A percentile compares a stretch with the other conserved stretches of the same genome.
phyloP scores from a whole-genome alignment of 2,888 invertebrate genomes.

The Philaethria dido region DNA sequence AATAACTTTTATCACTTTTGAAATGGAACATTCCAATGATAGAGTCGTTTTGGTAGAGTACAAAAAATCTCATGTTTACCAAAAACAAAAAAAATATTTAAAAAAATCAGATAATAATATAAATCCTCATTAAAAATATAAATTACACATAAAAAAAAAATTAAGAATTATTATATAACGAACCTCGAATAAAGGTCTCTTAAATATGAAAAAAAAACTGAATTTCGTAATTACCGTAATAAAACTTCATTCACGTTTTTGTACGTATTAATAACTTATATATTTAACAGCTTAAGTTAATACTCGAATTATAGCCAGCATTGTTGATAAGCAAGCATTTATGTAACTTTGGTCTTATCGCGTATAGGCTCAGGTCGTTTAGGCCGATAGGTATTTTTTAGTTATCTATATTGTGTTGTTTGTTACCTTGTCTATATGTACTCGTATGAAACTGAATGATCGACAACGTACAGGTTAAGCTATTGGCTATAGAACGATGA shows the following conservation, averaged over 20 bases:
- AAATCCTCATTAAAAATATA: not conserved
- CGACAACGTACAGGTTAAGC: too few relatives aligned
- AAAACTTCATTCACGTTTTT: conserved; percentile 10
- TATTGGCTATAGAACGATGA: too few relatives aligned
- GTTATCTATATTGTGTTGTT: not conserved
- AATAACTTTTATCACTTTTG: too few relatives aligned
- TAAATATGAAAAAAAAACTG: not conserved
- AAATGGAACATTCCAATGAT: not conserved
- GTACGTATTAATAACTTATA: conserved; percentile 1
- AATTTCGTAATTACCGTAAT: conserved; percentile 13
- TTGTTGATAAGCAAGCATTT: conserved; percentile 19
- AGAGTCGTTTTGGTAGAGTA: not conserved
- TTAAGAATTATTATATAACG: not conserved
- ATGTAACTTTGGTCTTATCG: conserved; percentile 14
- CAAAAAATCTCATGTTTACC: not conserved
- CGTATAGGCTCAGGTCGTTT: conserved; percentile 9
- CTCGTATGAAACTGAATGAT: too few relatives aligned
- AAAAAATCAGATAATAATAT: not conserved
- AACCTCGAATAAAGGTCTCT: conserved; percentile 11
- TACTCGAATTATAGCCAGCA: conserved; percentile 7
- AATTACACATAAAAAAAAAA: not conserved
- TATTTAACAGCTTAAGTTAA: not conserved
- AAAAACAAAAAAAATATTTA: too few relatives aligned
- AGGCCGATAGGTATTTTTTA: not conserved
- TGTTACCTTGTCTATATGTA: too few relatives aligned